Conservation (phyloP, 2,888 invertebrate genomes). For the Eupithecia subumbrata region DNA sequence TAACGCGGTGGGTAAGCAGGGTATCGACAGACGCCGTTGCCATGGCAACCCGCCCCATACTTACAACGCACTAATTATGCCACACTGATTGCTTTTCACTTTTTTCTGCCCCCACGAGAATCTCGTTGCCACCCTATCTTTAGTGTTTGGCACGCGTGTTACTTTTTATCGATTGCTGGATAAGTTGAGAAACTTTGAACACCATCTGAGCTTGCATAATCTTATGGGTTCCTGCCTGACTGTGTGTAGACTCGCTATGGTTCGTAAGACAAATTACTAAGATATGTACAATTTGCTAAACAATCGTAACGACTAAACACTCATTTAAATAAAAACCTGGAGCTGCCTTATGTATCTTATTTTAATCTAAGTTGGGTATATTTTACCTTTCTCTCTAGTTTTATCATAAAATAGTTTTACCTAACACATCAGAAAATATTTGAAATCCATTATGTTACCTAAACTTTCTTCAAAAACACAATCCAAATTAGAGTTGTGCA, state of each 20-base stretch:
- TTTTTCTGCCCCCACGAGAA: conserved; percentile 80
- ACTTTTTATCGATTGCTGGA: conserved; percentile 62
- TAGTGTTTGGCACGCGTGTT: conserved; percentile 61
- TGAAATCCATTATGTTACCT: neutral
- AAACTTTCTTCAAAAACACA: neutral
- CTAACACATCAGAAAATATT: neutral
- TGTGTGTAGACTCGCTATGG: neutral
- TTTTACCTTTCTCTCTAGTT: no score
- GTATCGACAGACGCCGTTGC: conserved; percentile 78
- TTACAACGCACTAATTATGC: conserved; percentile 84
- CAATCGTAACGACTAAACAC: neutral
- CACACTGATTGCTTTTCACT: conserved; percentile 84
- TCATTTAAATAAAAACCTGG: no score
- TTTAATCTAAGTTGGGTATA: no score
- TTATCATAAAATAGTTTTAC: neutral
- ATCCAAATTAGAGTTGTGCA: conserved; percentile 24
- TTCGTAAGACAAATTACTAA: neutral
- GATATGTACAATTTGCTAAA: no score
- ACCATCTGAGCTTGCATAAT: neutral
- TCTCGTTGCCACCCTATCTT: conserved; percentile 73
- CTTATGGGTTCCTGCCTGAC: neutral
- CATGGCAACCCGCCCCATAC: conserved; percentile 82
- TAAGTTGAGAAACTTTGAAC: conserved; percentile 42
- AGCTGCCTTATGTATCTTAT: neutral
- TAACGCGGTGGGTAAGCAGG: conserved; percentile 80